These are phyloP conservation scores for Drosophila borealis DNA, from an alignment of 2,888 invertebrate genomes.

Conservation along the genomic window DNA sequence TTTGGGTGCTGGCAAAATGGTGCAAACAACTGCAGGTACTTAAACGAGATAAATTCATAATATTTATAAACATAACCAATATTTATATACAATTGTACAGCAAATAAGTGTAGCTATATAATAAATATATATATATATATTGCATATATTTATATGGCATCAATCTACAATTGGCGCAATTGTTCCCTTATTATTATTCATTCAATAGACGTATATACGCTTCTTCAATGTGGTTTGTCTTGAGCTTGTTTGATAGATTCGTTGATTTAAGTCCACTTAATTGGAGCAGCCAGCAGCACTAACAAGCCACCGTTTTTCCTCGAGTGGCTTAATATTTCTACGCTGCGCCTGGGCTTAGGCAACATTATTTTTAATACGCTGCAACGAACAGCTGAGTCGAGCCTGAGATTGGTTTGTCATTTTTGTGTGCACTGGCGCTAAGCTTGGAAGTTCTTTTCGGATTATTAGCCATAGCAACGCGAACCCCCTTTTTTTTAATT, in stretches of 20 bases:
- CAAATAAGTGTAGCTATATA: not conserved
- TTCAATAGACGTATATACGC: no score
- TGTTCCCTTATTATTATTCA: no score
- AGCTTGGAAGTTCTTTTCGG: not conserved
- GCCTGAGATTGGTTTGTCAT: not conserved
- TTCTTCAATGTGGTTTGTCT: no score
- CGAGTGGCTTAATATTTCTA: not conserved
- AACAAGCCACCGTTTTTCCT: no score
- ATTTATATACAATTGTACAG: not conserved
- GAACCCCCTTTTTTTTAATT: no score
- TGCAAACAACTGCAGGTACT: conserved; percentile 77
- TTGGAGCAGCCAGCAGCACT: no score
- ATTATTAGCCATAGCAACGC: not conserved
- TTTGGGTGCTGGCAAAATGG: conserved; percentile 62
- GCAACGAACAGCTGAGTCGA: not conserved
- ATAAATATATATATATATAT: conserved; percentile 3
- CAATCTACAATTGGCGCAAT: no score
- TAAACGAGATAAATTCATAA: conserved; percentile 15
- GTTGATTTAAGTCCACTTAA: no score
- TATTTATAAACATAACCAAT: not conserved
- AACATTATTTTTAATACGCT: not conserved
- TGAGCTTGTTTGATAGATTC: no score
- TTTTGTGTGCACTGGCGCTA: not conserved
- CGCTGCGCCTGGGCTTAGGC: not conserved
- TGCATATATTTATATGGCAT: not conserved